phyloP scores from a whole-genome alignment of 1,140 invertebrate genomes.

The Zaprionus camerounensis region DNA sequence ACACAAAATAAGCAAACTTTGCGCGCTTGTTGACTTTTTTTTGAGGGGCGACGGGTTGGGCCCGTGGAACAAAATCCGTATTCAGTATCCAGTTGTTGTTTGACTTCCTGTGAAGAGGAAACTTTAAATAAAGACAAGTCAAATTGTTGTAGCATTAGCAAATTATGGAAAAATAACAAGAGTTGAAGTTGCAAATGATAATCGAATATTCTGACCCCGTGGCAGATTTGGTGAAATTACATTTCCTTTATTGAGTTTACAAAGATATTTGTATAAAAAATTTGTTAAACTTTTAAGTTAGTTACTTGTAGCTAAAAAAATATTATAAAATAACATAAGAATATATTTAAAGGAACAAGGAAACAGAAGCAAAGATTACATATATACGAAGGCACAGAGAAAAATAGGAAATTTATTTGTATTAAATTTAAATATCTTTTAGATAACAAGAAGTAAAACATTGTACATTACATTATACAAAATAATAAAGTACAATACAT shows the following conservation, averaged over 20 bases:
- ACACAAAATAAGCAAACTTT: conserved; percentile 26
- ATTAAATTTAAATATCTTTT: too few species aligned
- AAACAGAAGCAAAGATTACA: too few species aligned
- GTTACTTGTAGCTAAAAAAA: too few species aligned
- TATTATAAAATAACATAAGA: too few species aligned
- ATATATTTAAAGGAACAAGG: too few species aligned
- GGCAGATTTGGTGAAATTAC: background rate
- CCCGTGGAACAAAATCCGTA: conserved; percentile 24
- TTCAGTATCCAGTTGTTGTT: conserved; percentile 15
- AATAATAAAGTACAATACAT: background rate
- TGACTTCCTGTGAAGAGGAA: conserved; percentile 20
- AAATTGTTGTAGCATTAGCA: background rate
- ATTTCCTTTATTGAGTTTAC: background rate
- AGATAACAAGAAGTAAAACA: too few species aligned
- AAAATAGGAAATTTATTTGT: too few species aligned
- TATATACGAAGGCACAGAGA: too few species aligned
- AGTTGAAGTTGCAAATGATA: background rate
- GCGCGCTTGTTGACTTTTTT: conserved; percentile 15
- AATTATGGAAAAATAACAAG: background rate
- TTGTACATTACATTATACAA: background rate
- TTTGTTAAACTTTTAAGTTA: too few species aligned
- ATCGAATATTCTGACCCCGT: background rate
- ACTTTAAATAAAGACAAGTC: conserved; percentile 24
- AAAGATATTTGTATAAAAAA: background rate
- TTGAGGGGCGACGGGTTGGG: background rate